Conservation (phyloP, 92 coral and sea anemone genomes). For the Chrysogorgia sp. region DNA sequence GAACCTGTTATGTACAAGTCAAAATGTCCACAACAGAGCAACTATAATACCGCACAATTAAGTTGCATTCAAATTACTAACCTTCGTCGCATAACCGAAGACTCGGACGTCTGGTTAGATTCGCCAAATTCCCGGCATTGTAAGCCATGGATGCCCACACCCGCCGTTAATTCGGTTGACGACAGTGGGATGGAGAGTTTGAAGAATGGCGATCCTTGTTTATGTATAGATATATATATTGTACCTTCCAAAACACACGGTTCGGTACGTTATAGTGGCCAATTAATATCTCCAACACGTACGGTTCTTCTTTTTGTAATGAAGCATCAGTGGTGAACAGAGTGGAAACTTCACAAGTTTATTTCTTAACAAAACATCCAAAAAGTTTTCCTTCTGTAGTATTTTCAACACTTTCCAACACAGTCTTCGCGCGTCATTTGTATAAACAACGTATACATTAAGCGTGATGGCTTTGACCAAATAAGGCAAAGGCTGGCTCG, state of each 20-base stretch:
- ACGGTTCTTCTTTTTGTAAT: no score
- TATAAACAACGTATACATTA: slow-evolving; percentile 43
- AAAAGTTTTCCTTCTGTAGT: slow-evolving; percentile 1
- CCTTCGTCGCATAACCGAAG: slow-evolving; percentile 38
- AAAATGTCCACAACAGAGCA: slow-evolving; percentile 2
- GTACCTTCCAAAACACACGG: no score
- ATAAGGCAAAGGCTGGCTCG: slow-evolving; percentile 21
- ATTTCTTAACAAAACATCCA: not conserved
- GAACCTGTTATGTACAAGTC: slow-evolving; percentile 2
- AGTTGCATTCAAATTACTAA: not conserved
- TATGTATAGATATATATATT: no score
- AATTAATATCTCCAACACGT: no score
- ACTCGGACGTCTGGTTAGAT: slow-evolving; percentile 19
- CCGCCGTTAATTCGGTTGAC: no score
- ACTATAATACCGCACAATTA: slow-evolving; percentile 1
- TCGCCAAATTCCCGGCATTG: slow-evolving; percentile 31
- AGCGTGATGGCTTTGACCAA: slow-evolving; percentile 47
- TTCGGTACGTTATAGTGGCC: no score
- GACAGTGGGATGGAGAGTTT: no score
- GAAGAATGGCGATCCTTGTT: no score
- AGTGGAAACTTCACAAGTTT: not conserved
- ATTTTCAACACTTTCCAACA: slow-evolving; percentile 10
- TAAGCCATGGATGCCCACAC: slow-evolving; percentile 8
- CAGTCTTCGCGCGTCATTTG: slow-evolving; percentile 52
- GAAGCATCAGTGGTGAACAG: no score